phyloP scores from a whole-genome alignment of 2,888 invertebrate genomes.

The Trissoscelio sp. region DNA sequence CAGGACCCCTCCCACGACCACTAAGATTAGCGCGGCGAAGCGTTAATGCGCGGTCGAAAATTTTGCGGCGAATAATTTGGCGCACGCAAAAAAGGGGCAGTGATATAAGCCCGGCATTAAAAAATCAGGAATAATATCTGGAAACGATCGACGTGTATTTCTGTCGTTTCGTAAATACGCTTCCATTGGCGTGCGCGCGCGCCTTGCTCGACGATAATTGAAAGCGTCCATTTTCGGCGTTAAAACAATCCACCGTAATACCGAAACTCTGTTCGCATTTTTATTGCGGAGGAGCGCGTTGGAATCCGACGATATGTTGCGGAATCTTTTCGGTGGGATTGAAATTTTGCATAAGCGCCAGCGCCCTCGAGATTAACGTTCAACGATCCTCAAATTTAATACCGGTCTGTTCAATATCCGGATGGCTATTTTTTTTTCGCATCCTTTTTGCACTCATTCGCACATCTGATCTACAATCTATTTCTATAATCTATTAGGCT shows the following conservation, averaged over 20 bases:
- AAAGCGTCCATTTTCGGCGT: conserved; percentile 61
- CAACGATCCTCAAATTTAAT: conserved; percentile 70
- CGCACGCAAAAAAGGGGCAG: conserved; percentile 39
- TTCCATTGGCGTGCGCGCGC: conserved; percentile 13
- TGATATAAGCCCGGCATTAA: conserved; percentile 59
- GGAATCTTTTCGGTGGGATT: conserved; percentile 68
- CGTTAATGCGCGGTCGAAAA: conserved; percentile 55
- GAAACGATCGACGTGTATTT: conserved; percentile 54
- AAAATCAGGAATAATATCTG: conserved; percentile 61
- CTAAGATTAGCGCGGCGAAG: conserved; percentile 51
- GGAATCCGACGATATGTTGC: conserved; percentile 68
- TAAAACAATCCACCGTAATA: conserved; percentile 64
- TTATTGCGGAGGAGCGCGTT: conserved; percentile 66
- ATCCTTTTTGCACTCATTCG: conserved; percentile 49
- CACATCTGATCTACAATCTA: conserved; percentile 63
- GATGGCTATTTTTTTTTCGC: conserved; percentile 33
- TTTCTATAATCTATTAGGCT: conserved; percentile 57
- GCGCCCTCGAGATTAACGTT: conserved; percentile 68
- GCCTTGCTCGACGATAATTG: conserved; percentile 62
- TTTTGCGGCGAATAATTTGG: conserved; percentile 54
- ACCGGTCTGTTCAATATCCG: conserved; percentile 67
- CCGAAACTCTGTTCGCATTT: conserved; percentile 58
- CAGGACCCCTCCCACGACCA: conserved; percentile 26
- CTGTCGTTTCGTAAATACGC: conserved; percentile 54
- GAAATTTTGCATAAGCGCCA: conserved; percentile 70